phyloP scores from a whole-genome alignment of 2,113 vertebrate genomes.

The Thalassoma bifasciatum region DNA sequence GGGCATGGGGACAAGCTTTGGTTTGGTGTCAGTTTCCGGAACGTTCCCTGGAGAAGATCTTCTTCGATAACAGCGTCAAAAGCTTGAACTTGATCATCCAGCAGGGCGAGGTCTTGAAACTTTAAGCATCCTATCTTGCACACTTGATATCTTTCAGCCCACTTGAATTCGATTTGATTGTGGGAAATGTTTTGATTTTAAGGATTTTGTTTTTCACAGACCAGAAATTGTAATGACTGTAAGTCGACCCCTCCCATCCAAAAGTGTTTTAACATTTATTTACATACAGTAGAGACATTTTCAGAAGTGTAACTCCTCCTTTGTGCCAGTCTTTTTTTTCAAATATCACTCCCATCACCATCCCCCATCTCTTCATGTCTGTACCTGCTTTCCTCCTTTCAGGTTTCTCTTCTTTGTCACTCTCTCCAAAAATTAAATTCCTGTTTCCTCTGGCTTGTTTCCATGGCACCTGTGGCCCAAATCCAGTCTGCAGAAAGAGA shows the following conservation, averaged over 20 bases:
- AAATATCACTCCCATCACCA: neutral
- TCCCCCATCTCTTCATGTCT: neutral
- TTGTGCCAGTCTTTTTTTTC: too few relatives aligned
- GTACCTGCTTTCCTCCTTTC: neutral
- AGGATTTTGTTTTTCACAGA: too few relatives aligned
- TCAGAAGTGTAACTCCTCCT: too few relatives aligned
- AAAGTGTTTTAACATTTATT: too few relatives aligned
- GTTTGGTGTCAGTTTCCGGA: neutral
- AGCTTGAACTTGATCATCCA: neutral
- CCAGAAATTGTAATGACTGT: too few relatives aligned
- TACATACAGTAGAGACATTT: too few relatives aligned
- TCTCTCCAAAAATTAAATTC: constrained; percentile 2
- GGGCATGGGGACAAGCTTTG: neutral
- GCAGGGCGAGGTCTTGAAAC: neutral
- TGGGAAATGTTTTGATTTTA: too few relatives aligned
- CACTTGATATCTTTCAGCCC: too few relatives aligned
- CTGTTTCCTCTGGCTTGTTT: constrained; percentile 46
- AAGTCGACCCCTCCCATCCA: too few relatives aligned
- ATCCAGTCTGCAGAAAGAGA: constrained; percentile 19
- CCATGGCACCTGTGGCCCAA: constrained; percentile 61
- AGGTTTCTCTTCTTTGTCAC: neutral
- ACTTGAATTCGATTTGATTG: too few relatives aligned
- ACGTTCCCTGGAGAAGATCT: neutral
- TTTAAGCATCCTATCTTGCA: neutral
- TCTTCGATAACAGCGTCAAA: neutral